Evolutionary conservation across 1,140 invertebrate genomes (phyloP).

Genomic region (Vanessa atalanta): DNA sequence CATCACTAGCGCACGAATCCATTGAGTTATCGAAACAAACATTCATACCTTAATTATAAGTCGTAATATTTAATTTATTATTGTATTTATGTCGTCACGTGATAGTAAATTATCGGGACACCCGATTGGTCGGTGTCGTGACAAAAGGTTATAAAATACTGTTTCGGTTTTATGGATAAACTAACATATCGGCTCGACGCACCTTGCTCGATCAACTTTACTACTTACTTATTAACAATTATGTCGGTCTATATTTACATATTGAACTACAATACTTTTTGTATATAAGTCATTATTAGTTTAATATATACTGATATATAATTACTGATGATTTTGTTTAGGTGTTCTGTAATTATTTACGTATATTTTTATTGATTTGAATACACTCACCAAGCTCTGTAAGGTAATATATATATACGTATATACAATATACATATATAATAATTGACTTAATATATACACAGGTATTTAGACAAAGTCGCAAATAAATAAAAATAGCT

Average conservation of each 20-base stretch:
- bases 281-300: not conserved
- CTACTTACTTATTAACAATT: slow-evolving; percentile 19
- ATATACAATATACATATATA: too few species aligned
- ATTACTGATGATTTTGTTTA: too few species aligned
- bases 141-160: slow-evolving; percentile 68
- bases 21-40: not conserved
- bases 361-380: too few species aligned
- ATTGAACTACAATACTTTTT: not conserved
- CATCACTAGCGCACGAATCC: too few species aligned
- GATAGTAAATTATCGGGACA: slow-evolving; percentile 68
- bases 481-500: too few species aligned
- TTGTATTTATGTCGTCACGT: slow-evolving; percentile 59
- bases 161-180: slow-evolving; percentile 52
- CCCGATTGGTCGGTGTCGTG: slow-evolving; percentile 68
- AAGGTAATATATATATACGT: too few species aligned
- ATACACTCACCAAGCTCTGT: too few species aligned
- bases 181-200: slow-evolving; percentile 39
- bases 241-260: not conserved
- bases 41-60: not conserved
- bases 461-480: too few species aligned
- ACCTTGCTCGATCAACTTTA: slow-evolving; percentile 43
- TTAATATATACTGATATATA: too few species aligned
- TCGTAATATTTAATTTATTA: not conserved
- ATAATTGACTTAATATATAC: too few species aligned
- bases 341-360: too few species aligned